Percentiles rank a stretch among this genome's conserved stretches.
Conservation (phyloP, 2,797 vertebrate genomes). For the Anas flavirostris region DNA sequence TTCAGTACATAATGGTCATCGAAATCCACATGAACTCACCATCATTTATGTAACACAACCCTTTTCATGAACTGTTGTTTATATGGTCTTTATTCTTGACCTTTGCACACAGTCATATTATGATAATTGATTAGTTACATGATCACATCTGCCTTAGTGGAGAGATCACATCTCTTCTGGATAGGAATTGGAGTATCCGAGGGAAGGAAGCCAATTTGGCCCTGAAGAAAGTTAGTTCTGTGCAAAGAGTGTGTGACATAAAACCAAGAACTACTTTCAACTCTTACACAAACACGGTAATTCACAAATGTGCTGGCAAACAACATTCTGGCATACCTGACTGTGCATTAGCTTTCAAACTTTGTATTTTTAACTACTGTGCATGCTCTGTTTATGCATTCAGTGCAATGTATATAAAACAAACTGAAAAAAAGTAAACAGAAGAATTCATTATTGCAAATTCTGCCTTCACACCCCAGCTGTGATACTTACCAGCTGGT, state of each 20-base stretch:
- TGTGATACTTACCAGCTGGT: constrained; percentile 85
- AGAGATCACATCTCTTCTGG: neutral
- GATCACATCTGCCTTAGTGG: neutral
- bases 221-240: neutral
- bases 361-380: neutral
- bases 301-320: neutral
- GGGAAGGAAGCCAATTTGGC: neutral
- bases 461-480: neutral
- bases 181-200: neutral
- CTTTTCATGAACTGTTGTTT: neutral
- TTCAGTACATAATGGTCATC: neutral
- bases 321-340: neutral
- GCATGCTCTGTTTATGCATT: neutral
- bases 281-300: neutral
- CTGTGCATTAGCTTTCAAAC: neutral
- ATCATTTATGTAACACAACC: neutral
- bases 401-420: neutral
- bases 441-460: neutral
- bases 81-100: neutral
- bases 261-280: neutral
- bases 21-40: neutral
- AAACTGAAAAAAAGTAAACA: neutral
- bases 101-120: accelerated
- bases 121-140: neutral
- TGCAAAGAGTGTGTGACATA: neutral